A percentile compares a stretch with the other conserved stretches of the same genome.
phyloP scores from a whole-genome alignment of 1,140 invertebrate species.

The Hestina assimilis region DNA sequence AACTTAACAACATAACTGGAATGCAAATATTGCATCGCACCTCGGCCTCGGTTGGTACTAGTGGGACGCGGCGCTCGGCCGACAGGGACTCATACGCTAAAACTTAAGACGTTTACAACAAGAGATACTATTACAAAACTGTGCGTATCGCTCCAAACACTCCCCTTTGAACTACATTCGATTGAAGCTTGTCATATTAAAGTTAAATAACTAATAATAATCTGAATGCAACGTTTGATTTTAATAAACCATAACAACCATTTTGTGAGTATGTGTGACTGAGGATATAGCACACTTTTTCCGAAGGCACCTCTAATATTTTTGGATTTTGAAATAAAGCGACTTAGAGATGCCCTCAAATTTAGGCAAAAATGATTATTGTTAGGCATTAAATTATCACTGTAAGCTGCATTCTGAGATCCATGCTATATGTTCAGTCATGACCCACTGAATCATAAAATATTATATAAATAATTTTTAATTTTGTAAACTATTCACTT shows the following conservation, averaged over 20 bases:
- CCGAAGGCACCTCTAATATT: slow-evolving; percentile 39
- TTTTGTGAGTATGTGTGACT: slow-evolving; percentile 68
- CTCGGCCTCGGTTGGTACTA: slow-evolving; percentile 48
- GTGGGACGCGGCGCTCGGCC: slow-evolving; percentile 22
- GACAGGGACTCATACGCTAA: slow-evolving; percentile 41
- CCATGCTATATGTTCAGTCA: slow-evolving; percentile 73
- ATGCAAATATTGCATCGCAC: slow-evolving; percentile 77
- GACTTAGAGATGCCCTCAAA: slow-evolving; percentile 25
- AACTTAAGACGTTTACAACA: slow-evolving; percentile 60
- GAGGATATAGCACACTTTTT: slow-evolving; percentile 62
- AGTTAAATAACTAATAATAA: slow-evolving; percentile 67
- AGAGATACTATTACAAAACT: slow-evolving; percentile 57
- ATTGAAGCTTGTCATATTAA: slow-evolving; percentile 68
- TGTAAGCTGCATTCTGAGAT: slow-evolving; percentile 76
- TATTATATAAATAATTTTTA: slow-evolving; percentile 62
- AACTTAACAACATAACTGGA: slow-evolving; percentile 73
- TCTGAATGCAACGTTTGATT: slow-evolving; percentile 75
- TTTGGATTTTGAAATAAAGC: slow-evolving; percentile 5
- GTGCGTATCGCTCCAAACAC: slow-evolving; percentile 74
- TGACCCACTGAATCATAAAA: slow-evolving; percentile 67
- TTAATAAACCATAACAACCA: slow-evolving; percentile 72
- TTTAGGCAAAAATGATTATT: slow-evolving; percentile 41
- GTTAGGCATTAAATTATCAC: slow-evolving; percentile 48
- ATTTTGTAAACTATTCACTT: slow-evolving; percentile 64
- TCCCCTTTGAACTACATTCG: slow-evolving; percentile 73